A percentile compares a stretch with the other conserved stretches of the same genome.
Evolutionary conservation across 2,888 invertebrate genomes (phyloP).

Genomic region (Melangyna quadrimaculata): DNA sequence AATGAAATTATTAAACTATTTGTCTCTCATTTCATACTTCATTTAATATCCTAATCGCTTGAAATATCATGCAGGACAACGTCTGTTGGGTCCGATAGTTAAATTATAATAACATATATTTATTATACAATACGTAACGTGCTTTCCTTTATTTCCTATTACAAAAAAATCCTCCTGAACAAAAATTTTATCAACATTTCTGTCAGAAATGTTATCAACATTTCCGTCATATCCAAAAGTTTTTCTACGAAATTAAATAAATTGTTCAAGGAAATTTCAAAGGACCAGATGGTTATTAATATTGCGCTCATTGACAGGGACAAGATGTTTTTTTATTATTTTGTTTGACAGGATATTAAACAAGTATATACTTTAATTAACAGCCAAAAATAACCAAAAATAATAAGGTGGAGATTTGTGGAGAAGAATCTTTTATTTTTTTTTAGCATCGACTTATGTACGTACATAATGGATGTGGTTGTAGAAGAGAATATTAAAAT

Average conservation of each 20-base stretch:
- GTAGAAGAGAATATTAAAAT: not conserved
- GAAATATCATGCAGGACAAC: no score
- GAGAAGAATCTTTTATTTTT: not conserved
- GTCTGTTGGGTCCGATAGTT: no score
- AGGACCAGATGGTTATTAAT: not conserved
- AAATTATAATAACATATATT: no score
- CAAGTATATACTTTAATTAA: slow-evolving; percentile 11
- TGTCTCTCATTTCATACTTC: no score
- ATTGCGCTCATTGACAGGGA: not conserved
- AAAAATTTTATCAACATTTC: no score
- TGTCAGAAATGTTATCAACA: no score
- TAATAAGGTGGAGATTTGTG: not conserved
- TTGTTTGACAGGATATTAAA: not conserved
- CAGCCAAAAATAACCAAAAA: not conserved
- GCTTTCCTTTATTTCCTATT: no score
- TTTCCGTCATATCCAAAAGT: not conserved
- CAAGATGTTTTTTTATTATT: not conserved
- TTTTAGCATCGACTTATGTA: not conserved
- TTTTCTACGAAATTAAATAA: not conserved
- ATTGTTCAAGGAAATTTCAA: not conserved
- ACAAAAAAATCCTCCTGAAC: no score
- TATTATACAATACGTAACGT: no score
- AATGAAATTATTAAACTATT: no score
- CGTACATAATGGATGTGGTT: no score
- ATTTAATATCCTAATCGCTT: no score